Base-by-base conservation (phyloP, 2,888 invertebrate genomes). In the Lapara coniferarum region DNA sequence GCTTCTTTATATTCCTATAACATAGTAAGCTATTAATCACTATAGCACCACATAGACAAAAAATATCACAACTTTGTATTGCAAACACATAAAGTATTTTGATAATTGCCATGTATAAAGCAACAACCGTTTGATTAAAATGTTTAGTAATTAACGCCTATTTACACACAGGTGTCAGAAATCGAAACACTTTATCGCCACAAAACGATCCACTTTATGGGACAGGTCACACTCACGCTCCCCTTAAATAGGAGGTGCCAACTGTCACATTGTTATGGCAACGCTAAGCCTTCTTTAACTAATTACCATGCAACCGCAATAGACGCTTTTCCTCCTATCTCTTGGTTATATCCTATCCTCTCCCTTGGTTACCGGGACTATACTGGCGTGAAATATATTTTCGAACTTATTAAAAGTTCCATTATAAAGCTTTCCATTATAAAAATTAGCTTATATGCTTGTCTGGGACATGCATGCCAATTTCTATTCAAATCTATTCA, bases 191-290 rank as follows among this genome's bases (percentile, higher is more conserved):
- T 19, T 63, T 49, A 63, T 63, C 49, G 49, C 63, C 49, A n/a
- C 46, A 63, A 63, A 63, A 46, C 25, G 49, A 63, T 25, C 19
- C 46, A 46, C 46, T 16, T 46, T 49, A 63, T 16, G 63, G 46
- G 19, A 25, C 19, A 63, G 49, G 19, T 49, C 19, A 49, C 19
- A 16, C 13, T 19, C 19, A 55, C 49, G 63, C 59, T 49, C 63
- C 19, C 49, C 46, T 63, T 63, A 63, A 49, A 63, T 63, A 63
- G 46, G 46, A 63, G 16, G 63, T 16, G 63, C 46, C 19, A 49
- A 63, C n/a, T 57, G 14, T 46, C 63, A 63, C 63, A 46, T 63
- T 19, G 49, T 49, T 49, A 63, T 63, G 49, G 63, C 19, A 19
- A 63, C 63, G 8, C 4, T 63, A 37, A 49, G 49, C 19, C 63